Evolutionary conservation across 2,113 vertebrate species (phyloP), one percentile per base, ranked within the genome.

Genomic region (Anarrhichthys ocellatus): DNA sequence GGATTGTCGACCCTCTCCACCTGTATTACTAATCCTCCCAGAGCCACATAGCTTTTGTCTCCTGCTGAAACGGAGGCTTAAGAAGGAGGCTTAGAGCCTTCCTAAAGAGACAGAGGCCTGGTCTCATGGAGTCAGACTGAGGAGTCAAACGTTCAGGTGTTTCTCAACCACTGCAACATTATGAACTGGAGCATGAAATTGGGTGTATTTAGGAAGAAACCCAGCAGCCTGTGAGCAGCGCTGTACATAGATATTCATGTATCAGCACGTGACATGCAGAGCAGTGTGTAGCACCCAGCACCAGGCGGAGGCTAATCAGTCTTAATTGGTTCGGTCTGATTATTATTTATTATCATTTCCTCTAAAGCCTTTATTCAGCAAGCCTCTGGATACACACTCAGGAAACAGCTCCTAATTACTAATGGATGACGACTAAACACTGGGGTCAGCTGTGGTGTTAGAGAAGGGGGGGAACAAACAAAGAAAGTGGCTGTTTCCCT

Each of bases 331-430:
- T 74, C 9, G 5, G 86, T 75, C 88, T 93, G 92, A 93, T 94
- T 92, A 92, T 91, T 91, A 92, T 94, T 92, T 93, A 90, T 94
- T 92, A 85, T 93, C 77, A 80, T 92, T 92, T 88, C 90, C 89
- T 88, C 76, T 34, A 66, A 87, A 90, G 78, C 72, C 83, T 92
- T 92, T 91, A 86, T 88, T 84, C 88, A 86, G 70, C 73, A 24
- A 66, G 76, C 84, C 84, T 87, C 84, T 91, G 90, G 85, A 91
- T 88, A 87, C 83, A 84, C 78, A 81, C 80, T 87, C 85, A 88
- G 88, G 92, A 91, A 92, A 86, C 86, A 88, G 84, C 64, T 81
- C 70, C 87, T 93, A 90, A 93, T 94, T 91, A 86, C 84, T 91
- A 92, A 93, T 90, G 85, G 85, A 92, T 87, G 90, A 93, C 81